Percentiles rank a stretch among this genome's conserved stretches.
Conservation (phyloP, 2,797 vertebrate species). For the Rhynchonycteris naso region DNA sequence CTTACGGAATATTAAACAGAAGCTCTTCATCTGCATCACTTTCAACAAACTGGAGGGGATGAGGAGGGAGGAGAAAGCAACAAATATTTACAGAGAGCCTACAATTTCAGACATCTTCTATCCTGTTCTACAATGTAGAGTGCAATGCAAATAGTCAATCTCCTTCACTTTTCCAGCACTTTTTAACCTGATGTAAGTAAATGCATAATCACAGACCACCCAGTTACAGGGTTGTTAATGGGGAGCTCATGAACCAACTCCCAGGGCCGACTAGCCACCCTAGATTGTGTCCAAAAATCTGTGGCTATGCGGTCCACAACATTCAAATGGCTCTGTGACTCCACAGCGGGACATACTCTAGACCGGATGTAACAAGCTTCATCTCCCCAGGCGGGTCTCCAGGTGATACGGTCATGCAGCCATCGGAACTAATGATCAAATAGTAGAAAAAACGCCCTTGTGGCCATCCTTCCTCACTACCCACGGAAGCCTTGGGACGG, state of each 20-base stretch:
- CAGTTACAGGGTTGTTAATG: background rate
- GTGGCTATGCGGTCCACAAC: background rate
- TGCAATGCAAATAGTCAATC: background rate
- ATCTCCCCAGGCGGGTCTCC: background rate
- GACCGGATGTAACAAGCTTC: background rate
- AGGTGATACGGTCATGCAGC: background rate
- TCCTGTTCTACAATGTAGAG: background rate
- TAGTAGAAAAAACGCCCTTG: background rate
- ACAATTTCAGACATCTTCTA: conserved; percentile 37
- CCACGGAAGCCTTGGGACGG: background rate
- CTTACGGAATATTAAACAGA: conserved; percentile 99
- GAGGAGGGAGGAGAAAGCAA: conserved; percentile 65
- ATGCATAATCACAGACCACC: background rate
- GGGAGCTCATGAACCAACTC: background rate
- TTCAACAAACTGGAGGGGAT: conserved; percentile 92
- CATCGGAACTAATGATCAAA: background rate
- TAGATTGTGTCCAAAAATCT: background rate
- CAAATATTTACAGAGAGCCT: conserved; percentile 72
- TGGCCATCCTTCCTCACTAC: background rate
- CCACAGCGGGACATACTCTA: background rate
- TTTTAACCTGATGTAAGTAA: background rate
- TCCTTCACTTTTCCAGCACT: background rate
- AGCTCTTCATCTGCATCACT: conserved; percentile 97
- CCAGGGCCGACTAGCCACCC: background rate
- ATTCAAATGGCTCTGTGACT: background rate